A percentile compares a stretch with the other conserved stretches of the same genome.
phyloP scores from a whole-genome alignment of 2,113 vertebrate species.

The Anthoscopus minutus region DNA sequence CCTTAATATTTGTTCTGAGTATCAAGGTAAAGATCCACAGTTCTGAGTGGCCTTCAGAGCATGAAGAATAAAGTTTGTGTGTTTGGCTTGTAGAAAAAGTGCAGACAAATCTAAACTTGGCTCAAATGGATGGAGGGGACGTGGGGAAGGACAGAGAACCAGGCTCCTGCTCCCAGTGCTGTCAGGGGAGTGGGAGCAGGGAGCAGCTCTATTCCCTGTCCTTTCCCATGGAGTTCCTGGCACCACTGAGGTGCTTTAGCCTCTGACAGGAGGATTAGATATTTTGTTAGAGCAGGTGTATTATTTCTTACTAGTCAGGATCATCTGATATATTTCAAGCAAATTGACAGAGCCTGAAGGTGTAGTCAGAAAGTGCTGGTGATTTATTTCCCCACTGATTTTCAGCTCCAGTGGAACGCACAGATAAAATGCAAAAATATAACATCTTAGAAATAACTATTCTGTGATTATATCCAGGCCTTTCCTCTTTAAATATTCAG shows the following conservation, averaged over 20 bases:
- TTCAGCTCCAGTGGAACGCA: background rate
- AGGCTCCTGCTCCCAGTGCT: background rate
- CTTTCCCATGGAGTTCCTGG: background rate
- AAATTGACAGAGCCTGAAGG: background rate
- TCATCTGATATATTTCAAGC: background rate
- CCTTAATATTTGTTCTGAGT: background rate
- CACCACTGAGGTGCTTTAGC: background rate
- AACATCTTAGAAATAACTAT: background rate
- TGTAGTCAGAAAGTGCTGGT: background rate
- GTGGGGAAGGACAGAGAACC: background rate
- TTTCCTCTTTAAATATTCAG: slow-evolving; percentile 35
- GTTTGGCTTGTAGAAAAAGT: background rate
- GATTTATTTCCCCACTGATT: background rate
- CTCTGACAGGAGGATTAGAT: background rate
- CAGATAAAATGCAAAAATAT: background rate
- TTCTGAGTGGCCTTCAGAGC: background rate
- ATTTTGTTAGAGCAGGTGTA: background rate
- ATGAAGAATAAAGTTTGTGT: background rate
- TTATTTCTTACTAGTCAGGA: background rate
- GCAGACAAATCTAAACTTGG: background rate
- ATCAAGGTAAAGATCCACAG: background rate
- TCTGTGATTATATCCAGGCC: background rate
- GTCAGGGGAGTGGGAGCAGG: no score
- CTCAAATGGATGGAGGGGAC: background rate
- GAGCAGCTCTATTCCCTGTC: background rate